Conservation (phyloP, 2,113 vertebrate species). For the Australoheros scitulus region DNA sequence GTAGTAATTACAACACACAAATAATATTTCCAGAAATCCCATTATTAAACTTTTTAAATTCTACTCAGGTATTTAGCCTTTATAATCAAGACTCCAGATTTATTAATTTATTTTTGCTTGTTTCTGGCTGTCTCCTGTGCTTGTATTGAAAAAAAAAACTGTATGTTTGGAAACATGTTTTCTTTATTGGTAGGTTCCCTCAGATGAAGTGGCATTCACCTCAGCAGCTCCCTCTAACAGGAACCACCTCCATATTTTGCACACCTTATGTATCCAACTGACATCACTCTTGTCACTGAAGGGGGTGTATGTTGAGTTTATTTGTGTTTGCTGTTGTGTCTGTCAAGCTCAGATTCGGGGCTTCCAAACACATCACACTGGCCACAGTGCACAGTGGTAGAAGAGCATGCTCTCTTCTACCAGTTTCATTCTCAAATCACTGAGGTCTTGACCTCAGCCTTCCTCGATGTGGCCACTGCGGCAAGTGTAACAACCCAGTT, state of each 20-base stretch:
- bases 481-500: not conserved
- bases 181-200: slow-evolving; percentile 2
- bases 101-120: not conserved
- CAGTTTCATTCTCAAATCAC: not conserved
- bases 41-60: not conserved
- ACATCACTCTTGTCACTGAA: not conserved
- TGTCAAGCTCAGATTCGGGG: not conserved
- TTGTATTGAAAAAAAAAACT: not conserved
- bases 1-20: not conserved
- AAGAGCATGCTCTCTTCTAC: not conserved
- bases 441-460: slow-evolving; percentile 31
- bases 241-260: not conserved
- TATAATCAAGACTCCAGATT: not conserved
- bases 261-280: not conserved
- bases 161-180: not conserved
- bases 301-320: not conserved
- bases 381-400: not conserved
- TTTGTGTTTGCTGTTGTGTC: not conserved
- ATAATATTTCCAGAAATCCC: too few relatives aligned
- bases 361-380: slow-evolving; percentile 3
- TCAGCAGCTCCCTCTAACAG: not conserved
- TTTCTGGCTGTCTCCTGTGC: not conserved
- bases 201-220: not conserved
- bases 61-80: not conserved
- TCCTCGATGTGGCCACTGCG: not conserved